These are phyloP conservation scores for Coptotermes formosanus DNA, from an alignment of 1,140 invertebrate genomes.

Conservation along the genomic window DNA sequence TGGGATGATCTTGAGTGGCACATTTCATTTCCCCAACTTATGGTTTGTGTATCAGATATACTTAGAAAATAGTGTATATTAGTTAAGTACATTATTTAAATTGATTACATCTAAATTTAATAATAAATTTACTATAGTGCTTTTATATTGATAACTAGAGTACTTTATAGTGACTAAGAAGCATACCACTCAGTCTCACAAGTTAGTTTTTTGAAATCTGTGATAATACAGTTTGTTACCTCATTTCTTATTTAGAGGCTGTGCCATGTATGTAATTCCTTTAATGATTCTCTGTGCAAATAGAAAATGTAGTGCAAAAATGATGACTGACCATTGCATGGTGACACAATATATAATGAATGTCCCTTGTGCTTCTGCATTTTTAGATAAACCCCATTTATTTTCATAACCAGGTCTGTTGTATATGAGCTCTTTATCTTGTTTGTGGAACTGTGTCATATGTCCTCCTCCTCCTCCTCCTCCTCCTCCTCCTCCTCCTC, in stretches of 20 bases:
- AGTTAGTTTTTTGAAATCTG: slow-evolving; percentile 10
- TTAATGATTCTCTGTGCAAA: neutral
- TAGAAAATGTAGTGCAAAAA: slow-evolving; percentile 13
- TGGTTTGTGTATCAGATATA: neutral
- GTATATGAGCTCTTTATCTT: neutral
- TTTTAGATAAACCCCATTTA: no score
- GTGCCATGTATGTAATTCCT: neutral
- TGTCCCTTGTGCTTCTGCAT: neutral
- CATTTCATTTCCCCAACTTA: neutral
- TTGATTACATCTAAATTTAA: neutral
- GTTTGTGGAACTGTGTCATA: neutral
- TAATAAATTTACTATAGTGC: neutral
- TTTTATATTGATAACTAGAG: neutral
- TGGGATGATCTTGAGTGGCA: neutral
- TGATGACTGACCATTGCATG: neutral
- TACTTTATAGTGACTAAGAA: neutral
- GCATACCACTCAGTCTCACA: neutral
- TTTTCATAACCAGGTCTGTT: neutral
- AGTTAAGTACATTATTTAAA: neutral
- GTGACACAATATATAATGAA: neutral
- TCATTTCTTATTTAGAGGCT: neutral
- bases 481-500: no score
- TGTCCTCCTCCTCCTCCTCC: neutral
- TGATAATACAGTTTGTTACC: slow-evolving; percentile 17
- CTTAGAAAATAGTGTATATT: neutral